Conservation (phyloP, 2,888 invertebrate species). For the Apamea monoglypha region DNA sequence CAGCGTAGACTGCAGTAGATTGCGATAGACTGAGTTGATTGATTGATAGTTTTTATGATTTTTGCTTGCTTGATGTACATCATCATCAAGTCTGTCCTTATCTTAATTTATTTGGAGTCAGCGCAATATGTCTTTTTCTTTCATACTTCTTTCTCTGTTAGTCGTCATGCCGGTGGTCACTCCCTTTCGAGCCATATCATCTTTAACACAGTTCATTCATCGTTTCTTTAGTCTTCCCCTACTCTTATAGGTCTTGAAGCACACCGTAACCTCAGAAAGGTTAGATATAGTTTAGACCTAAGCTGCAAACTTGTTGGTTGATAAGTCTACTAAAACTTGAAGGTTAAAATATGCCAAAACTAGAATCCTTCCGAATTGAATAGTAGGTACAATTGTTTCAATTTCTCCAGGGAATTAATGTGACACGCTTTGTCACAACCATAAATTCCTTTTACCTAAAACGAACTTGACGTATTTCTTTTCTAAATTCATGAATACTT, state of each 20-base stretch:
- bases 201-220: too few relatives aligned
- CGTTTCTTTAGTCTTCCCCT: not conserved
- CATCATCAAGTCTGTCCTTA: not conserved
- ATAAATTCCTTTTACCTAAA: slow-evolving; percentile 35
- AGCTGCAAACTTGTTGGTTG: not conserved
- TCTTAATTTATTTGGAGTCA: not conserved
- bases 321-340: not conserved
- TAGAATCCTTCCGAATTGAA: too few relatives aligned
- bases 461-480: slow-evolving; percentile 40
- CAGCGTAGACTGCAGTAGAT: not conserved
- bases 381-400: not conserved
- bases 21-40: not conserved
- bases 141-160: not conserved
- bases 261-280: not conserved
- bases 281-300: not conserved
- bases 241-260: not conserved
- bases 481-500: slow-evolving; percentile 44
- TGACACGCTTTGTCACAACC: not conserved
- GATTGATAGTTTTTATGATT: slow-evolving; percentile 10
- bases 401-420: not conserved
- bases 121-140: not conserved
- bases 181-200: too few relatives aligned
- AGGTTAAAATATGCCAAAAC: not conserved
- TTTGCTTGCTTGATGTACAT: not conserved
- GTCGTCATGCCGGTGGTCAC: too few relatives aligned